phyloP scores from a whole-genome alignment of 2,888 invertebrate species.

The Andrena marginata region DNA sequence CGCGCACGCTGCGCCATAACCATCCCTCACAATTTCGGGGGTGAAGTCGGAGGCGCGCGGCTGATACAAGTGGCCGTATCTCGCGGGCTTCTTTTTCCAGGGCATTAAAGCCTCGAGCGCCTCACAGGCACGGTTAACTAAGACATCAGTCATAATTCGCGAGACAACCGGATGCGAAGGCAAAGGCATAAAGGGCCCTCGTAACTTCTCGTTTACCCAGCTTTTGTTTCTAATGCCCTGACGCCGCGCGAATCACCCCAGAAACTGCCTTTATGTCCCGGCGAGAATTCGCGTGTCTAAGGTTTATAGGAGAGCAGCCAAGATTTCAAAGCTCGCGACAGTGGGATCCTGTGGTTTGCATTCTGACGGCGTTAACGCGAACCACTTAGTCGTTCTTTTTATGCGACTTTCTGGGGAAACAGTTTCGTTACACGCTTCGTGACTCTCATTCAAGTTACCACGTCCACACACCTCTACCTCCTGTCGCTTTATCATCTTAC shows the following conservation, averaged over 20 bases:
- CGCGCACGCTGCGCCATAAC: constrained; percentile 67
- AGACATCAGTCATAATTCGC: constrained; percentile 84
- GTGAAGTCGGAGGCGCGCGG: constrained; percentile 29
- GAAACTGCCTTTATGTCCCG: constrained; percentile 72
- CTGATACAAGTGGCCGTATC: constrained; percentile 70
- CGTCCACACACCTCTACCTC: not conserved
- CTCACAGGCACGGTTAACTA: constrained; percentile 69
- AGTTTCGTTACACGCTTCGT: too few species aligned
- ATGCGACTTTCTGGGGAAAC: too few species aligned
- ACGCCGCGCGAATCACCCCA: constrained; percentile 67
- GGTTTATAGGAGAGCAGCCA: constrained; percentile 74
- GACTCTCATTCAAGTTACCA: too few species aligned
- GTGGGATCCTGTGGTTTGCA: not conserved
- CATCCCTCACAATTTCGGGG: constrained; percentile 71
- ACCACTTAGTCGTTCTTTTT: too few species aligned
- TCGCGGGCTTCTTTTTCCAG: constrained; percentile 60
- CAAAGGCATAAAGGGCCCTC: constrained; percentile 78
- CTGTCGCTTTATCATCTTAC: not conserved
- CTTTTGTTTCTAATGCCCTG: constrained; percentile 77
- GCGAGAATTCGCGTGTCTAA: constrained; percentile 77
- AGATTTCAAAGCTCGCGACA: constrained; percentile 17
- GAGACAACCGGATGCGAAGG: constrained; percentile 80
- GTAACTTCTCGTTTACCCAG: constrained; percentile 80
- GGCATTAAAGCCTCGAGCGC: constrained; percentile 66
- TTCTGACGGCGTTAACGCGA: too few species aligned